Evolutionary conservation across 1,140 invertebrate genomes (phyloP), one percentile per base, ranked within the genome.

Genomic region (Drosophila albomicans): DNA sequence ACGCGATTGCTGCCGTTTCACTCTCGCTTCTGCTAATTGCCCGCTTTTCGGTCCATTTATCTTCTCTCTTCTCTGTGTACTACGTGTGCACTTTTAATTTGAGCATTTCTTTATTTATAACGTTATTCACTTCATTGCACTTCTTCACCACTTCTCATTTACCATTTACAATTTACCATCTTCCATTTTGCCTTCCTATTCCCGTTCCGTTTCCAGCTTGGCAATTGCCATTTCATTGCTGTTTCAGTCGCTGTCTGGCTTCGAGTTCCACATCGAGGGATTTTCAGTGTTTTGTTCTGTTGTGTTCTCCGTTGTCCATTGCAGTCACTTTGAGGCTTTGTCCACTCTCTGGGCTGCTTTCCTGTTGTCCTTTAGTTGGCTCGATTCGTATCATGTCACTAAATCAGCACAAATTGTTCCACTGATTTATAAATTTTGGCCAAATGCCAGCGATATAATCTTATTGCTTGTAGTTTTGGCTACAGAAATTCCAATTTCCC

Each of bases 351-450:
- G 4, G 45, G 51, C 28, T 52, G 13, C 58, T 56, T 69, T 65
- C 32, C 57, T 81, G 71, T 57, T 66, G 69, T 75, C 73, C 51
- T 62, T 75, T 85, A 65, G 69, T 59, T 66, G 72, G 58, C 72
- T 75, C 72, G 41, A 11, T 79, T 88, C 69, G 82, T 88, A 84
- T 80, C 85, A 88, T 87, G 85, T 88, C 84, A 88, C 85, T 87
- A 87, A 87, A 87, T 87, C 84, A 84, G 85, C 80, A 88, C 84
- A 89, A 87, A 87, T 87, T 89, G 84, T 76, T 84, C 80, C 68
- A 89, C 84, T 87, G 84, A 87, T 87, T 87, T 84, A 88, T 84
- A 87, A 78, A 87, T 84, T 78, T 82, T 87, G 84, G 85, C 84
- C 80, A 69, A 84, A 71, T 70, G 84, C 84, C 84, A 87, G 67